Evolutionary conservation across 2,888 invertebrate species (phyloP), one percentile per base, ranked within the genome.

Genomic region (Kuschelorhynchus macadamiae): DNA sequence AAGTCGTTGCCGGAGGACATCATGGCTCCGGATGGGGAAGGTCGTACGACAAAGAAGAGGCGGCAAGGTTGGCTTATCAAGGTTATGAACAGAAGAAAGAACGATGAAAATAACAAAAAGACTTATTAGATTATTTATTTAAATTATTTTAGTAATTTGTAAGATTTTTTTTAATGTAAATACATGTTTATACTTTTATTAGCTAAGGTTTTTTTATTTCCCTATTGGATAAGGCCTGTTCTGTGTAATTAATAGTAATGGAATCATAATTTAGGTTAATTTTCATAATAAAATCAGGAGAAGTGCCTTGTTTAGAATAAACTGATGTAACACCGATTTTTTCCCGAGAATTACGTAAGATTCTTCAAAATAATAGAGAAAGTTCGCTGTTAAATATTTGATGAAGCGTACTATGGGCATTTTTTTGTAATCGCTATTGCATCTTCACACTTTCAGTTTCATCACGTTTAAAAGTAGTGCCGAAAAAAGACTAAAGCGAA

Each of bases 11-110:
- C 7, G 89, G 84, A 8, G 89, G 84, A 8, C 84, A 84, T 46
- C 89, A 88, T 59, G 64, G 65, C 5, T 88, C 91, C 62, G 92
- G 92, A 75, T 93, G 93, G 92, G 92, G 91, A 81, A 85, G 90
- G 66, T 87, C 89, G 36, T 86, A 87, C 65, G 85, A 78, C 25
- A 81, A 82, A 61, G 79, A 82, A 64, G 82, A 81, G 61, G 83
- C 82, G n/a, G 86, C 87, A 70, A 85, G 89, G 76, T 79, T 90
- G 76, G 90, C 90, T 21, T 91, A 90, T 80, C 87, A 75, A 70
- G 84, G 82, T 8, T 82, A 84, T 70, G 80, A 80, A 11, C 80
- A 81, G 1, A 81, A 81, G 69, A 76, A 71, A 52, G 66, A 80
- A 55, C 72, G 74, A 71, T 77, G 67, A 71, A 21, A 46, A 49